These are phyloP conservation scores for Hirundichthys speculiger DNA, from an alignment of 2,113 vertebrate species.

Conservation along the genomic window DNA sequence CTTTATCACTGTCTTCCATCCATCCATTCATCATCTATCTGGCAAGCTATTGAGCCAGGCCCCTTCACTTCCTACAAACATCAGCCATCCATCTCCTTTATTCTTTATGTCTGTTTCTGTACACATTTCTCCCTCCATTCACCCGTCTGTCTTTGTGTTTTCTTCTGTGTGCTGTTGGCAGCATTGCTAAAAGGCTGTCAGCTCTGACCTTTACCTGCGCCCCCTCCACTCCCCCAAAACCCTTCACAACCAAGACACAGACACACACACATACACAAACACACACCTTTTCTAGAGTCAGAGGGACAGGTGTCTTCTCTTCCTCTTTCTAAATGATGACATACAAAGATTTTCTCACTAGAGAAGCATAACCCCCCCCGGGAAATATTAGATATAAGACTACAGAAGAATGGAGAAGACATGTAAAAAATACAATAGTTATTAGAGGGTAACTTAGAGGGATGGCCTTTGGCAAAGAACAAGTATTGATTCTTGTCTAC, in stretches of 20 bases:
- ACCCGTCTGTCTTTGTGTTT: slow-evolving; percentile 49
- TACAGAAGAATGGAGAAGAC: not conserved
- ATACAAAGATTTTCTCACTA: slow-evolving; percentile 9
- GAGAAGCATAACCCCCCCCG: not conserved
- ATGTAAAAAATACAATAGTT: not conserved
- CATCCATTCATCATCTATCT: slow-evolving; percentile 51
- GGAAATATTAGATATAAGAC: too few relatives aligned
- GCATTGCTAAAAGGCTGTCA: slow-evolving; percentile 72
- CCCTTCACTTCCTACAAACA: not conserved
- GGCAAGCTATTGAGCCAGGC: slow-evolving; percentile 11
- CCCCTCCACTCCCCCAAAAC: slow-evolving; percentile 3
- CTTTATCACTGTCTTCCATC: slow-evolving; percentile 25
- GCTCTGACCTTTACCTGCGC: slow-evolving; percentile 72
- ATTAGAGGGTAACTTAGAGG: not conserved
- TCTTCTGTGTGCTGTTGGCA: slow-evolving; percentile 53
- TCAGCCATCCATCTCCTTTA: slow-evolving; percentile 48
- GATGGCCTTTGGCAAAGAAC: slow-evolving; percentile 19
- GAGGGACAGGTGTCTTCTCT: slow-evolving; percentile 6
- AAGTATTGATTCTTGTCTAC: slow-evolving; percentile 47
- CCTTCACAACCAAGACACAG: slow-evolving; percentile 13
- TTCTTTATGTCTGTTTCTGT: slow-evolving; percentile 40
- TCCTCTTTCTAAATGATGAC: slow-evolving; percentile 11
- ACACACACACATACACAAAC: not conserved
- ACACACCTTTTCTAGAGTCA: slow-evolving; percentile 3
- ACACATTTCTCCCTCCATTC: slow-evolving; percentile 40